A percentile compares a stretch with the other conserved stretches of the same genome.
These are phyloP conservation scores for Anodontia alba DNA, from an alignment of 2,888 invertebrate species.

Conservation along the genomic window DNA sequence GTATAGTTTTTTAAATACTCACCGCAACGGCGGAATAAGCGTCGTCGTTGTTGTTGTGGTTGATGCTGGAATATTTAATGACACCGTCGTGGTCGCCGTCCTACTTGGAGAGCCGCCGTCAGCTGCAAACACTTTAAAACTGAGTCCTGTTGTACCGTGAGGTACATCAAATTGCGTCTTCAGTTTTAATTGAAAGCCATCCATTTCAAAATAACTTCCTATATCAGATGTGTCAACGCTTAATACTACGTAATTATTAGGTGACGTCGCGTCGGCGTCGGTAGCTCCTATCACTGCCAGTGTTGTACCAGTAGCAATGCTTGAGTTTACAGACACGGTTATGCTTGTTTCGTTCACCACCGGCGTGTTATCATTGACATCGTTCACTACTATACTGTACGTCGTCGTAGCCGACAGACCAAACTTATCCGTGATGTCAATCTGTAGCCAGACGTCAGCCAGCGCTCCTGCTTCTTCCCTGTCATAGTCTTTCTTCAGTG, in stretches of 20 bases:
- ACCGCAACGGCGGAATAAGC: conserved; percentile 30
- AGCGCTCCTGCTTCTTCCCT: conserved; percentile 16
- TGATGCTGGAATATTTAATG: conserved; percentile 29
- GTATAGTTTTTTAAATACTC: too few species aligned
- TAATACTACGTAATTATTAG: conserved; percentile 46
- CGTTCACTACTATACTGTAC: conserved; percentile 40
- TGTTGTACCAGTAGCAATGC: conserved; percentile 16
- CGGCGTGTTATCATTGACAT: conserved; percentile 51
- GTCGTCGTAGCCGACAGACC: conserved; percentile 34
- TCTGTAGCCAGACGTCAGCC: conserved; percentile 21
- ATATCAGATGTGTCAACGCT: background rate
- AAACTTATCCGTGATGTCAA: conserved; percentile 38
- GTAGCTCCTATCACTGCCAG: conserved; percentile 33
- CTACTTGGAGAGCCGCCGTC: conserved; percentile 42
- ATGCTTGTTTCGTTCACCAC: conserved; percentile 21
- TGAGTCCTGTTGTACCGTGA: conserved; percentile 38
- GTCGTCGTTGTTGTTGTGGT: conserved; percentile 42
- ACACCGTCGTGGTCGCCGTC: conserved; percentile 45
- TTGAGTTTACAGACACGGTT: conserved; percentile 11
- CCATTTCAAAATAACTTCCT: conserved; percentile 36
- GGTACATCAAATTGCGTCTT: conserved; percentile 22
- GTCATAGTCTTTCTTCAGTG: conserved; percentile 35
- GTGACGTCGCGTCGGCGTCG: conserved; percentile 39
- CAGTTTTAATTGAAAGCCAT: conserved; percentile 22
- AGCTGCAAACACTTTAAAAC: conserved; percentile 33